phyloP scores from a whole-genome alignment of 2,888 invertebrate genomes.

The Bombylius discolor region DNA sequence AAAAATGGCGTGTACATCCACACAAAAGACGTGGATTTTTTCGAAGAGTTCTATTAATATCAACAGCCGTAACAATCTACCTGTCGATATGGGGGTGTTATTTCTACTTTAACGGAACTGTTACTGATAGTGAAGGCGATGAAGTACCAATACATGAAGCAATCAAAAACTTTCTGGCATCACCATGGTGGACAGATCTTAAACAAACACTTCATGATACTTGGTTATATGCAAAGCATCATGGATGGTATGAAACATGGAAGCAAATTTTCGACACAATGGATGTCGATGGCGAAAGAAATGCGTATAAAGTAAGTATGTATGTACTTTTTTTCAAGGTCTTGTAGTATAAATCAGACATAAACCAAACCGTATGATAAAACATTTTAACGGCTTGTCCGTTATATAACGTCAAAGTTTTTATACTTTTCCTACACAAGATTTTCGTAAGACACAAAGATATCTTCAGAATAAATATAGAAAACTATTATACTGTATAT shows the following conservation, averaged over 20 bases:
- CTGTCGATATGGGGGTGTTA: slow-evolving; percentile 62
- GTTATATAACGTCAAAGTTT: not conserved
- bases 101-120: slow-evolving; percentile 75
- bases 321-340: not conserved
- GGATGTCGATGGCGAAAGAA: slow-evolving; percentile 83
- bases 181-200: slow-evolving; percentile 78
- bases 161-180: slow-evolving; percentile 75
- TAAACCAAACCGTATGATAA: no score
- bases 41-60: slow-evolving; percentile 47
- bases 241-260: slow-evolving; percentile 84
- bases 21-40: slow-evolving; percentile 33
- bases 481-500: no score
- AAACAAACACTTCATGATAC: slow-evolving; percentile 58
- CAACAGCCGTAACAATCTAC: slow-evolving; percentile 53
- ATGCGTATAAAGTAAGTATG: slow-evolving; percentile 60
- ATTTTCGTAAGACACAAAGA: no score
- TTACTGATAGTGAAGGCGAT: slow-evolving; percentile 74
- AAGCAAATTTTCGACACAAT: slow-evolving; percentile 71
- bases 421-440: not conserved
- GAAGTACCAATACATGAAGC: slow-evolving; percentile 81
- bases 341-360: no score
- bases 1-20: slow-evolving; percentile 62
- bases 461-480: no score
- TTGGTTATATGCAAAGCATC: slow-evolving; percentile 64
- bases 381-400: no score